Base-by-base conservation (phyloP, 2,888 invertebrate species). In the Nycteola revayana region DNA sequence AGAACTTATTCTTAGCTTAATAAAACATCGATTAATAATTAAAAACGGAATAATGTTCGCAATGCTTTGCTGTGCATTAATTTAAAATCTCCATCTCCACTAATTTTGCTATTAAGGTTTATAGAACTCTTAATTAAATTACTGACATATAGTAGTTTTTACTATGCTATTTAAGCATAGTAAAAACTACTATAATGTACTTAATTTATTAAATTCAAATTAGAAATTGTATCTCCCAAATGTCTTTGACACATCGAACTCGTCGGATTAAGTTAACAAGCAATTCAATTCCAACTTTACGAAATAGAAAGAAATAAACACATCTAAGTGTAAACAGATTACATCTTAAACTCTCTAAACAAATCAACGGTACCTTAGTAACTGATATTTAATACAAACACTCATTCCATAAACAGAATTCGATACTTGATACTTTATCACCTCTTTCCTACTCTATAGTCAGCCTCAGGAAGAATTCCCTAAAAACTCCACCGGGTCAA, bases 401-500 rank as follows among this genome's bases (percentile, higher is more conserved):
- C 36, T 41, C 34, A 36, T 46, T 41, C 36, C 50, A 44, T 58
- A 58, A 51, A 59, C 42, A 51, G 46, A 48, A 60, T 36, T 44
- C 43, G 57, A 60, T 60, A 50, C 5, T 14, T 14, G 14, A 14
- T 14, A 14, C 14, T 14, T 14, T 14, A 14, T 14, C 14, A 14
- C 14, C 5, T 14, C 3, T 14, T 3, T 47, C 32, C 57, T 75
- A 71, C 70, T 72, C 73, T 77, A 68, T 79, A 66, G 63, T 57
- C 65, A 66, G 78, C 85, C 80, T 46, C 69, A 77, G 74, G 88
- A 87, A 81, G 64, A 81, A 83, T 78, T 79, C 81, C 75, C 78
- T 74, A 81, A 88, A 83, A 81, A 75, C 66, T 57, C 36, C 50
- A 68, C 62, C 67, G 71, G 88, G 88, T 88, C 88, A 88, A 87